Evolutionary conservation across 2,113 vertebrate species (phyloP), one percentile per base, ranked within the genome.

Genomic region (Cottus gobio): DNA sequence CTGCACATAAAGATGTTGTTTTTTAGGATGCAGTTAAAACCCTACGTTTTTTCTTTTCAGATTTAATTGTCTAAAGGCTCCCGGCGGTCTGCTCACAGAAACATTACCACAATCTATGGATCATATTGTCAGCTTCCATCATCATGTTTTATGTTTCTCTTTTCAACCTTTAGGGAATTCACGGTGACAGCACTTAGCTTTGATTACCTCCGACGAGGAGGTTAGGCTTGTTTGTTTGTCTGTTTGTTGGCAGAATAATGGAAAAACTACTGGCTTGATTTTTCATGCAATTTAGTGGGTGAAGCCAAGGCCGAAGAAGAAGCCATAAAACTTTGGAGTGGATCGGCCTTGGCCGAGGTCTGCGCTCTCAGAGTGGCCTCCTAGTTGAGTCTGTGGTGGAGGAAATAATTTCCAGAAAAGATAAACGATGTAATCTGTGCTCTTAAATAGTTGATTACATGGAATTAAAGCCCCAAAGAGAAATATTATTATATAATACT

Each of bases 71-170:
- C 7, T 9, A 37, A 68, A 56, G 67, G 42, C 60, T 48, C 50
- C 52, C 1, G n/a, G 71, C 30, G 0, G 44, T 62, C 54, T 34
- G 52, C 54, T 71, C 28, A 7, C 2, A 4, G 74, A 28, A 79
- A 69, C 39, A 44, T 72, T 18, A 36, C 7, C 42, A 16, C 61
- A 12, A 68, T 70, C 61, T 61, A 39, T 63, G 56, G 66, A 87
- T 89, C 75, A 46, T 52, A 74, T 30, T 57, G 74, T 60, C 71
- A 24, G 57, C 24, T 37, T 76, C 56, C 58, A 52, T 82, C 58
- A 71, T 24, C 42, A 31, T 71, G 26, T 54, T 61, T 77, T 34
- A 69, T 1, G 7, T 48, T 39, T 77, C 28, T 28, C 15, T 48
- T 34, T 67, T 85, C 26, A 65, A 57, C 61, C 62, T 79, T 75